phyloP scores from a whole-genome alignment of 2,113 vertebrate genomes.

The Pygoscelis antarcticus region DNA sequence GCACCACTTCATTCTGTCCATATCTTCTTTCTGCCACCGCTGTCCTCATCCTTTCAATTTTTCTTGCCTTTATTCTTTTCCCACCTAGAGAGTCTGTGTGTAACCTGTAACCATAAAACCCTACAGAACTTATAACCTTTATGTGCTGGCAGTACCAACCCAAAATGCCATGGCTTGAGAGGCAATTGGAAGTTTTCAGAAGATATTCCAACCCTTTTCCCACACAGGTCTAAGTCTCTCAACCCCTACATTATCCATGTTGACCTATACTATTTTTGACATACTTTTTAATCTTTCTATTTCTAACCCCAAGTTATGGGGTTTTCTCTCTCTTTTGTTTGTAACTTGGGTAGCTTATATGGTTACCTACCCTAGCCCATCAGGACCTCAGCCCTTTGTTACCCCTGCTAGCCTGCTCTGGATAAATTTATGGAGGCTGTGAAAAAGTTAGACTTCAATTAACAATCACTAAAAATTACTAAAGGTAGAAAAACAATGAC shows the following conservation, averaged over 20 bases:
- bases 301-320: not conserved
- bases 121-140: rapidly evolving
- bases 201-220: not conserved
- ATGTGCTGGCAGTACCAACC: not conserved
- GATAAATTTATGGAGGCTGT: not conserved
- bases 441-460: not conserved
- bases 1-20: not conserved
- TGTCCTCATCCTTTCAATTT: not conserved
- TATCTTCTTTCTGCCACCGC: not conserved
- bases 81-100: not conserved
- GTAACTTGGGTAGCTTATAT: not conserved
- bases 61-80: not conserved
- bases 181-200: not conserved
- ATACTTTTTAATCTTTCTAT: not conserved
- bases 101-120: not conserved
- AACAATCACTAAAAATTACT: not conserved
- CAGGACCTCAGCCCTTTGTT: not conserved
- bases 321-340: not conserved
- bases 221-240: not conserved
- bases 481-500: not conserved
- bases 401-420: not conserved
- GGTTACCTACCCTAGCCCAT: not conserved
- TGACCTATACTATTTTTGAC: not conserved
- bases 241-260: not conserved
- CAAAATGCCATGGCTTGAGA: not conserved